A percentile compares a stretch with the other conserved stretches of the same genome.
Conservation (phyloP, 1,140 invertebrate genomes). For the Kradibia gibbosae region DNA sequence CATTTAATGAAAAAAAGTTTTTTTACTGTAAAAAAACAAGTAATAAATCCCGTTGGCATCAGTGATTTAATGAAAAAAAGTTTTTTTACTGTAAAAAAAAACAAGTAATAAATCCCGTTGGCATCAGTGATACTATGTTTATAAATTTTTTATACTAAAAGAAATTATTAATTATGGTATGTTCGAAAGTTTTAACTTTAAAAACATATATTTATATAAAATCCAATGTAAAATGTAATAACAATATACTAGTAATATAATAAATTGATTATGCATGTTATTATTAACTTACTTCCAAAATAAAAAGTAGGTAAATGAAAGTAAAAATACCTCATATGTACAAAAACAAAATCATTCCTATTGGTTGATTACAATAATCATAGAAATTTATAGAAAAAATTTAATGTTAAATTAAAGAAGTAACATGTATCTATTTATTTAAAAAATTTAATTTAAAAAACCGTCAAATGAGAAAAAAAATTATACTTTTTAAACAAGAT, state of each 20-base stretch:
- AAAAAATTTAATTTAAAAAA: too few relatives aligned
- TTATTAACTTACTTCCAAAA: neutral
- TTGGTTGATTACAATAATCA: neutral
- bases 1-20: neutral
- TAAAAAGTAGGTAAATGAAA: neutral
- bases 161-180: constrained; percentile 9
- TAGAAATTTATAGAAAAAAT: too few relatives aligned
- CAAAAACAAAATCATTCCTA: neutral
- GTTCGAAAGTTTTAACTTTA: neutral
- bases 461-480: too few relatives aligned
- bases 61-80: neutral
- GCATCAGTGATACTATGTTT: constrained; percentile 11
- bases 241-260: neutral
- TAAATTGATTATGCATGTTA: neutral
- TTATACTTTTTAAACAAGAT: too few relatives aligned
- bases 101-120: neutral
- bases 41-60: neutral
- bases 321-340: neutral
- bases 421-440: too few relatives aligned
- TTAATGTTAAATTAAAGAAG: too few relatives aligned
- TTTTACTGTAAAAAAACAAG: neutral
- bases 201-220: constrained; percentile 1
- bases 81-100: neutral
- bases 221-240: constrained; percentile 1
- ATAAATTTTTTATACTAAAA: constrained; percentile 1